Conservation (phyloP, 2,797 vertebrate genomes). For the Valencia hispanica region DNA sequence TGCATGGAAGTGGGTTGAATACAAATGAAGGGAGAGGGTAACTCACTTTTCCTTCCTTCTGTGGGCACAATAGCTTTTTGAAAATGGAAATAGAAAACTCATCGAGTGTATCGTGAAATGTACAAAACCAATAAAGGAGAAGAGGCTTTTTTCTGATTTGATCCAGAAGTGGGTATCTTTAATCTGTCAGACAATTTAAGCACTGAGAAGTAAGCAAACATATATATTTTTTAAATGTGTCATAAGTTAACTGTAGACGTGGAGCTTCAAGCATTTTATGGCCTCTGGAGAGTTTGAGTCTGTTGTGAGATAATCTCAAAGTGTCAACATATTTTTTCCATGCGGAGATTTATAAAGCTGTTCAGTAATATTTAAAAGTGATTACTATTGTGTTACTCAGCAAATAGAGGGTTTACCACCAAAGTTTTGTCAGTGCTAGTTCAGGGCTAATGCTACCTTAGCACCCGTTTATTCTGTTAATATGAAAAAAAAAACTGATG, state of each 20-base stretch:
- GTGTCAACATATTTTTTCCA: background rate
- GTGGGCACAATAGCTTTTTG: background rate
- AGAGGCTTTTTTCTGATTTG: constrained; percentile 7
- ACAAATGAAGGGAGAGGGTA: constrained; percentile 20
- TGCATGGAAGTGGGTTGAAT: constrained; percentile 30
- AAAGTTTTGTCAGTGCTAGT: no score
- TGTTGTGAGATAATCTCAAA: background rate
- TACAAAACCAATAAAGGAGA: constrained; percentile 16
- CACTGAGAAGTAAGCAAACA: no score
- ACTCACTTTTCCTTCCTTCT: constrained; percentile 11
- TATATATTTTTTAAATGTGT: no score
- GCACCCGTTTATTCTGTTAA: no score
- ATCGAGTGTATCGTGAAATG: constrained; percentile 2
- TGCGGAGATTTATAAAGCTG: background rate
- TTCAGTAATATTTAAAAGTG: background rate
- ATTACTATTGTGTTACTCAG: background rate
- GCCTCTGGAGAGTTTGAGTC: no score
- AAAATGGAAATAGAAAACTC: constrained; percentile 3
- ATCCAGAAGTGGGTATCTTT: constrained; percentile 10
- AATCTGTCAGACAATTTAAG: background rate
- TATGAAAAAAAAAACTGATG: no score
- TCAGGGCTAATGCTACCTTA: no score
- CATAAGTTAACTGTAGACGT: no score
- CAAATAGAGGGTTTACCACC: no score
- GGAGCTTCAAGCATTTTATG: no score